Percentiles rank a stretch among this genome's conserved stretches.
Evolutionary conservation across 1,140 invertebrate species (phyloP).

Genomic region (Pseudomyrmex pallidus): DNA sequence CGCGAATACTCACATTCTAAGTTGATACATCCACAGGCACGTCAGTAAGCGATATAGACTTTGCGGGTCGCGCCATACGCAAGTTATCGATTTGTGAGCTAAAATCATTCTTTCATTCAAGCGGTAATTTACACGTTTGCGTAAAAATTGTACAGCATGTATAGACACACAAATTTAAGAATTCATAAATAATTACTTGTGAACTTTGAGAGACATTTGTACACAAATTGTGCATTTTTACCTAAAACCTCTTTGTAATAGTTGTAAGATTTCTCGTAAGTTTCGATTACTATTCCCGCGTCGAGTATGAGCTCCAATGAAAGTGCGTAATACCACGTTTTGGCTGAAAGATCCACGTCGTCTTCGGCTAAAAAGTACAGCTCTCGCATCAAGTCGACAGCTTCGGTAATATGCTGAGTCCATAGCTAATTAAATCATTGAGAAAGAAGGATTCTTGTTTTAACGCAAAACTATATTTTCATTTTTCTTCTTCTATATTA

Average conservation of each 20-base stretch:
- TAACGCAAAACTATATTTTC: too few species aligned
- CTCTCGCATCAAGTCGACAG: slow-evolving; percentile 70
- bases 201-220: not conserved
- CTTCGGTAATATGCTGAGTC: slow-evolving; percentile 65
- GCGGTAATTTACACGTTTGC: too few species aligned
- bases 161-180: not conserved
- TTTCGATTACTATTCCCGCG: slow-evolving; percentile 72
- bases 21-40: slow-evolving; percentile 67
- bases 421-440: slow-evolving; percentile 63
- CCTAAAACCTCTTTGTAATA: slow-evolving; percentile 61
- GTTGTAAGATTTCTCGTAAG: slow-evolving; percentile 60
- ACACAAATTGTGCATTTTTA: slow-evolving; percentile 53
- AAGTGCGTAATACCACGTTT: slow-evolving; percentile 79
- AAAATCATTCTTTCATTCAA: slow-evolving; percentile 1
- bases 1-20: slow-evolving; percentile 71
- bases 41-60: slow-evolving; percentile 61
- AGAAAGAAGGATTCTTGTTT: not conserved
- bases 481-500: too few species aligned
- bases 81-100: slow-evolving; percentile 30
- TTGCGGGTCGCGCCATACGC: slow-evolving; percentile 68
- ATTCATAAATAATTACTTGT: slow-evolving; percentile 15
- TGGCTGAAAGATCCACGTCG: slow-evolving; percentile 72
- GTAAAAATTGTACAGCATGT: too few species aligned
- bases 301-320: slow-evolving; percentile 73
- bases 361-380: slow-evolving; percentile 62